phyloP scores from a whole-genome alignment of 2,888 invertebrate genomes.

The Lutraria lutraria region DNA sequence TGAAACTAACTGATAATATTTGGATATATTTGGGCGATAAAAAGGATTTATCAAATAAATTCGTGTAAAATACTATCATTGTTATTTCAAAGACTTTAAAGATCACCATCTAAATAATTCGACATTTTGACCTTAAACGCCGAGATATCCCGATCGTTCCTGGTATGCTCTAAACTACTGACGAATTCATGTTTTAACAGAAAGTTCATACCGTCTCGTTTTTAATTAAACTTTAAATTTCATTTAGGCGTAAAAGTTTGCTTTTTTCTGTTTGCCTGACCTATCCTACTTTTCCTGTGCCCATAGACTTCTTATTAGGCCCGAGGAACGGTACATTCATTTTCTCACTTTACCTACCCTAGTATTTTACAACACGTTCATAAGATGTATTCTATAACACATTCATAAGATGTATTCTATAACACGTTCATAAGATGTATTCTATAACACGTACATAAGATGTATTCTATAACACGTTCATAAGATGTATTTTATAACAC shows the following conservation, averaged over 20 bases:
- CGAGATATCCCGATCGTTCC: background rate
- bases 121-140: background rate
- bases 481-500: too few species aligned
- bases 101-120: background rate
- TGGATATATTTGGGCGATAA: background rate
- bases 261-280: too few species aligned
- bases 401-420: too few species aligned
- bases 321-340: too few species aligned
- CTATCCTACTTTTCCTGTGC: too few species aligned
- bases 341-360: too few species aligned
- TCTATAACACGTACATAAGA: too few species aligned
- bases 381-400: too few species aligned
- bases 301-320: too few species aligned
- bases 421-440: too few species aligned
- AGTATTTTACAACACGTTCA: too few species aligned
- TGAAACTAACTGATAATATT: slow-evolving; percentile 2
- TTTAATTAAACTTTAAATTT: background rate
- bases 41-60: background rate
- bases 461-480: too few species aligned
- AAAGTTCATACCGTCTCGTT: background rate
- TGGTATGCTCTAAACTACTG: background rate
- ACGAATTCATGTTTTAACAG: background rate
- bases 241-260: background rate
- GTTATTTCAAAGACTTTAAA: slow-evolving; percentile 13
- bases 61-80: background rate